Base-by-base conservation (phyloP, 2,797 vertebrate species). In the Danio aesculapii region DNA sequence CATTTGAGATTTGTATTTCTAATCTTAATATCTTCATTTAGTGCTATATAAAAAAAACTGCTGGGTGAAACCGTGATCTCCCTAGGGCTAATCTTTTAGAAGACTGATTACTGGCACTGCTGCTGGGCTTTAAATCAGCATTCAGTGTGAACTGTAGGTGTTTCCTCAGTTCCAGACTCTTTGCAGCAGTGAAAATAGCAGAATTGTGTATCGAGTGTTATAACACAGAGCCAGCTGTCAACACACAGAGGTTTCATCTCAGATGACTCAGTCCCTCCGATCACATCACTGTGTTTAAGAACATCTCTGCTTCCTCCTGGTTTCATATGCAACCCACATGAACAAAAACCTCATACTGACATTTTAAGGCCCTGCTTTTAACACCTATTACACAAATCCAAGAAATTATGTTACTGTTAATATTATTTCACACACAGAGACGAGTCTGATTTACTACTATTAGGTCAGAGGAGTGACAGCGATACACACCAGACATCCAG, bases 161-260 rank as follows among this genome's bases (percentile, higher is more conserved):
- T 55, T 63, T 55, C 49, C 9, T 41, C 44, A 47, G 30, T 53
- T 49, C 21, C 46, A 61, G 16, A 12, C 19, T 30, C n/a, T 53
- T 16, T 69, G 6, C 30, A 83, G 41, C 0, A 14, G 19, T 62
- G 43, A 66, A 74, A 79, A 68, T n/a, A 43, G 49, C 41, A 53
- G 74, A 30, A 30, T 50, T 66, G 72, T 57, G 52, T 55, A 46
- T 17, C 6, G 53, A 63, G 59, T 58, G n/a, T 8, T 66, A 70
- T 49, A 55, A 46, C 52, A 61, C 46, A 68, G 30, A 77, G 55
- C 14, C 39, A 50, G 67, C 39, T 67, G 73, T 59, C 46, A 63
- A 30, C 71, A 72, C 39, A 72, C 19, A 10, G 53, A 41, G 12
- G 64, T 57, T 30, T 43, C 53, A 53, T 64, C 59, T 64, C 21